Evolutionary conservation across 2,888 invertebrate species (phyloP).

Genomic region (Dryadula phaetusa): DNA sequence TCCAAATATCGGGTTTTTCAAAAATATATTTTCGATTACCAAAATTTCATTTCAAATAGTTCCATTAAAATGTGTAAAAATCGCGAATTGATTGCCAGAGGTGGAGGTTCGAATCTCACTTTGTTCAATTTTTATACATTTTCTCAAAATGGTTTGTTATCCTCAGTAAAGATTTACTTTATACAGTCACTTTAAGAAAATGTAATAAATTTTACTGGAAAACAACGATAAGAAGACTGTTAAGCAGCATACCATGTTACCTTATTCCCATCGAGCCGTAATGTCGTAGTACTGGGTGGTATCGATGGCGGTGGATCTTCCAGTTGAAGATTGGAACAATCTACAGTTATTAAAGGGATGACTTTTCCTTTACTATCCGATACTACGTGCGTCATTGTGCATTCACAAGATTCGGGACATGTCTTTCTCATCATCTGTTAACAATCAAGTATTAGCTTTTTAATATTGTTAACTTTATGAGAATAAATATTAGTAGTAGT

Average conservation of each 20-base stretch:
- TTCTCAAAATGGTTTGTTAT: no score
- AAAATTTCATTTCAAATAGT: no score
- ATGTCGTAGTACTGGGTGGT: slow-evolving; percentile 87
- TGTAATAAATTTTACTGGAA: not conserved
- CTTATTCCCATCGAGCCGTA: slow-evolving; percentile 87
- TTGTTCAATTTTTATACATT: no score
- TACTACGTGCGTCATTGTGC: slow-evolving; percentile 87
- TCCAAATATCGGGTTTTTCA: no score
- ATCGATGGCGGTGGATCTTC: slow-evolving; percentile 84
- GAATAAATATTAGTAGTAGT: no score
- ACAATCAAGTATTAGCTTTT: not conserved
- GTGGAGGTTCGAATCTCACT: no score
- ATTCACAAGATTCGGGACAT: slow-evolving; percentile 86
- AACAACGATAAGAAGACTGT: not conserved
- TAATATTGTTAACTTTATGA: no score
- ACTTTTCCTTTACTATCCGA: slow-evolving; percentile 74
- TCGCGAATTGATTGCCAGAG: no score
- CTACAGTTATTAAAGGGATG: slow-evolving; percentile 87
- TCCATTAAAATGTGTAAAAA: no score
- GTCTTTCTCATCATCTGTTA: slow-evolving; percentile 81
- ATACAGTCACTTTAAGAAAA: no score
- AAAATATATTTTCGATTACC: no score
- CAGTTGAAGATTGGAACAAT: slow-evolving; percentile 86
- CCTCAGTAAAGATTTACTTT: no score
- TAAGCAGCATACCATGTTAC: slow-evolving; percentile 63